Conservation (phyloP, 2,797 vertebrate species). For the Cetoscarus ocellatus region DNA sequence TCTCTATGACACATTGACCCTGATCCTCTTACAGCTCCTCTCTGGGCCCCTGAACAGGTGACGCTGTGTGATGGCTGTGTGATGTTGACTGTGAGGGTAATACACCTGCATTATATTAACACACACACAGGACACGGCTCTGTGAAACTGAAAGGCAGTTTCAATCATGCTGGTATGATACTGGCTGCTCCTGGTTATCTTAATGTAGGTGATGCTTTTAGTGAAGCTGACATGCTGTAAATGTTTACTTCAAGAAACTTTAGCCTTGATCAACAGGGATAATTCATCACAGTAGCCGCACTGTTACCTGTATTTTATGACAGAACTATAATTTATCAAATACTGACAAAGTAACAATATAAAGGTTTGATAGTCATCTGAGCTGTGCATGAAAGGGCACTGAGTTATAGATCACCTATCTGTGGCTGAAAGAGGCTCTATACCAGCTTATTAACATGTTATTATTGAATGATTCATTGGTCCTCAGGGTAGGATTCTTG, state of each 20-base stretch:
- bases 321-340: constrained; percentile 20
- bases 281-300: constrained; percentile 28
- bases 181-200: constrained; percentile 15
- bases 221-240: not conserved
- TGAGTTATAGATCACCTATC: too few relatives aligned
- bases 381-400: too few relatives aligned
- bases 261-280: constrained; percentile 24
- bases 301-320: constrained; percentile 14
- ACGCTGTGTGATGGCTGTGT: constrained; percentile 40
- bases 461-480: too few relatives aligned
- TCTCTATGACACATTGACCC: constrained; percentile 17
- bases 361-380: constrained; percentile 12
- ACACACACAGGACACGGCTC: constrained; percentile 8
- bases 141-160: constrained; percentile 30
- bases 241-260: constrained; percentile 19
- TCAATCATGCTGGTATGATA: constrained; percentile 23
- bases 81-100: constrained; percentile 56
- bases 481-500: too few relatives aligned
- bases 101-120: constrained; percentile 45
- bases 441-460: too few relatives aligned
- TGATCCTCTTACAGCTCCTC: constrained; percentile 14
- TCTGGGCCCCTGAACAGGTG: constrained; percentile 22
- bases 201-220: constrained; percentile 15
- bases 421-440: too few relatives aligned
- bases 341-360: not conserved